Percentiles rank a stretch among this genome's conserved stretches.
These are phyloP conservation scores for Buteo buteo DNA, from an alignment of 2,113 vertebrate species.

Conservation along the genomic window DNA sequence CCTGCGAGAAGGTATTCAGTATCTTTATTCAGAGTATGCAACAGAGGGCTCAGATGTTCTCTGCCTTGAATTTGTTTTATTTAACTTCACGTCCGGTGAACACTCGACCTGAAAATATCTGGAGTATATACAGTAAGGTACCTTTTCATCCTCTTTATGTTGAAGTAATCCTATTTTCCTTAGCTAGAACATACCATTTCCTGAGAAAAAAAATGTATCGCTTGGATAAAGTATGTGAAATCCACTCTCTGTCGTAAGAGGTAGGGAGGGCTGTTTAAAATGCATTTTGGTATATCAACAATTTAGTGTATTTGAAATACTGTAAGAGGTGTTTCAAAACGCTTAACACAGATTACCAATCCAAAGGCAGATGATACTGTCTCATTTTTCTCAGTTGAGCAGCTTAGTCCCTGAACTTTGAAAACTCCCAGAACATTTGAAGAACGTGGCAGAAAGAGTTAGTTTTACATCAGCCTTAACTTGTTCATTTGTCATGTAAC, in stretches of 20 bases:
- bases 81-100: not conserved
- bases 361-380: not conserved
- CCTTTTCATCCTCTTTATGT: not conserved
- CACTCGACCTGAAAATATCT: not conserved
- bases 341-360: not conserved
- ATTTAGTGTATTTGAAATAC: not conserved
- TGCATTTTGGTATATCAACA: accelerated
- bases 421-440: not conserved
- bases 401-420: not conserved
- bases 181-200: accelerated
- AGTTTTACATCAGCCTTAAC: not conserved
- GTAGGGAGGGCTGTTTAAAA: not conserved
- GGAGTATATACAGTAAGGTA: not conserved
- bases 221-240: not conserved
- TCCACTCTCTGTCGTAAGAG: accelerated
- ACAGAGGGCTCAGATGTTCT: not conserved
- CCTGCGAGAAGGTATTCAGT: not conserved
- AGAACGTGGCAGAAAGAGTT: not conserved
- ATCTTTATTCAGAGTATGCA: not conserved
- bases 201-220: too few relatives aligned
- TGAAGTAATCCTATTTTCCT: not conserved
- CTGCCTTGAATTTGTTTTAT: not conserved
- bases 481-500: not conserved
- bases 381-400: not conserved
- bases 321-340: not conserved